Conservation (phyloP, 2,888 invertebrate genomes). For the Ectobius pallidus region DNA sequence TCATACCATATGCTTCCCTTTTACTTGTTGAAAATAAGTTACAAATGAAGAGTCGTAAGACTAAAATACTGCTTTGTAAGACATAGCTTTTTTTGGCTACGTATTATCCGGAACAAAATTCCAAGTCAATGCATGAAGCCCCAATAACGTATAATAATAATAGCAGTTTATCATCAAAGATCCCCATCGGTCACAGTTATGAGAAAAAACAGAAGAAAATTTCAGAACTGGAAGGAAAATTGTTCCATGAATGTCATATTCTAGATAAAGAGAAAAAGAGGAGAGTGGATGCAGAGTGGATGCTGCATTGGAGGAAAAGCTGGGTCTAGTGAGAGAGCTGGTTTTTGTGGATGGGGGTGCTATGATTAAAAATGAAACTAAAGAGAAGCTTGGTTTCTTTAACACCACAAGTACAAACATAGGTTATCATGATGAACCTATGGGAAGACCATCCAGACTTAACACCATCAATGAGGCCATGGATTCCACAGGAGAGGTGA, state of each 20-base stretch:
- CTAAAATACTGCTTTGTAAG: too few species aligned
- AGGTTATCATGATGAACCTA: neutral
- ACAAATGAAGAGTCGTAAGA: too few species aligned
- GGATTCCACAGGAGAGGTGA: constrained; percentile 59
- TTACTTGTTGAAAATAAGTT: too few species aligned
- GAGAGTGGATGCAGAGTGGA: constrained; percentile 71
- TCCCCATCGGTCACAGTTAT: constrained; percentile 69
- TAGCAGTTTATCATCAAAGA: too few species aligned
- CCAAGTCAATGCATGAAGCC: too few species aligned
- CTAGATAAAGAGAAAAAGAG: constrained; percentile 80
- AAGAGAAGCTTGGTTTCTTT: constrained; percentile 80
- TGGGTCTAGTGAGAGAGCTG: constrained; percentile 74
- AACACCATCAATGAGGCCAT: constrained; percentile 45
- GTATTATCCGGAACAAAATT: too few species aligned
- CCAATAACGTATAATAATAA: too few species aligned
- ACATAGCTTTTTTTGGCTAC: too few species aligned
- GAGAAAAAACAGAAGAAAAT: constrained; percentile 74
- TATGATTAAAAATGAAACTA: constrained; percentile 77
- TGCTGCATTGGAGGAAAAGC: constrained; percentile 73
- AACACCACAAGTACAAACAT: constrained; percentile 66
- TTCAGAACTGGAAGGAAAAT: constrained; percentile 77
- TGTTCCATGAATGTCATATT: constrained; percentile 79
- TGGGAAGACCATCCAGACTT: constrained; percentile 43
- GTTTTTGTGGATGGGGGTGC: constrained; percentile 72
- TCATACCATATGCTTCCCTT: too few species aligned